Conservation (phyloP, 1,140 invertebrate species). For the Habropoda laboriosa region DNA sequence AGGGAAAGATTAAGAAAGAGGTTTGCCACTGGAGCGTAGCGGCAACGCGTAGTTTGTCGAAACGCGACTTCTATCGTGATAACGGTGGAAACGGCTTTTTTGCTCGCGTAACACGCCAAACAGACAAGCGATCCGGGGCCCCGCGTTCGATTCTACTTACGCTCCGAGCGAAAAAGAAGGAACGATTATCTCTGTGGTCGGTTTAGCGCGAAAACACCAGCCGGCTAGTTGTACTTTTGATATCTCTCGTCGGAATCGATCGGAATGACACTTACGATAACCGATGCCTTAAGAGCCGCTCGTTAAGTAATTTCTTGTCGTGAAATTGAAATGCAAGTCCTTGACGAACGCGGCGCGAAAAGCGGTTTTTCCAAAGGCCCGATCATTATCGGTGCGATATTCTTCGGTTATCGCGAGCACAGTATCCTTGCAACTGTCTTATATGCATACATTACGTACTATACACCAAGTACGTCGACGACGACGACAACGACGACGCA, state of each 20-base stretch:
- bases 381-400: slow-evolving; percentile 56
- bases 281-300: slow-evolving; percentile 13
- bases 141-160: background rate
- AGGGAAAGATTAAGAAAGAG: too few species aligned
- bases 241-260: slow-evolving; percentile 34
- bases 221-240: slow-evolving; percentile 1
- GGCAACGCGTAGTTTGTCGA: background rate
- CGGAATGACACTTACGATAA: slow-evolving; percentile 17
- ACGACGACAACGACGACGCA: background rate
- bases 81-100: background rate
- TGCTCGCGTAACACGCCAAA: slow-evolving; percentile 2
- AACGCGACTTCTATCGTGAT: background rate
- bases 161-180: background rate
- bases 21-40: background rate
- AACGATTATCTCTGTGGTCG: slow-evolving; percentile 34
- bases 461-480: too few species aligned
- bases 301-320: slow-evolving; percentile 39
- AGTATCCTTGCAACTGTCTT: slow-evolving; percentile 29
- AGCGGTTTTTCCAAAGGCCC: slow-evolving; percentile 30
- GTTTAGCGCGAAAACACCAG: slow-evolving; percentile 49
- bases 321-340: slow-evolving; percentile 52
- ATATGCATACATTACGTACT: too few species aligned
- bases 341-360: slow-evolving; percentile 31
- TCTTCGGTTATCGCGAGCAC: slow-evolving; percentile 36
- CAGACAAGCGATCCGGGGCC: background rate